These are phyloP conservation scores for Fopius arisanus DNA, from an alignment of 1,140 invertebrate species.

Conservation along the genomic window DNA sequence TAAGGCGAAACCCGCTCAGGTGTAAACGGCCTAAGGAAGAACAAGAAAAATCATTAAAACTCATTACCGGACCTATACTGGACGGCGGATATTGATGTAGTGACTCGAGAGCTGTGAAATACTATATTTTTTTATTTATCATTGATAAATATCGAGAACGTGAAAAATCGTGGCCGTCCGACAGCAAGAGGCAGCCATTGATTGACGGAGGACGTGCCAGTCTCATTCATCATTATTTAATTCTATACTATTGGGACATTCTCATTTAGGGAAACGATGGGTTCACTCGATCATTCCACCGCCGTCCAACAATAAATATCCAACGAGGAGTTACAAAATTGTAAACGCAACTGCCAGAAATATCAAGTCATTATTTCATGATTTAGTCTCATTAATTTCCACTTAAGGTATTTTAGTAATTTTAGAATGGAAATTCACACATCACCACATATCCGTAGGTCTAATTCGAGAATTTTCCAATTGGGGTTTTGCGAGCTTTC, in stretches of 20 bases:
- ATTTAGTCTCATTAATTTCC: not conserved
- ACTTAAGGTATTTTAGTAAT: not conserved
- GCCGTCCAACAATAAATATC: not conserved
- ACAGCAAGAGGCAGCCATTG: slow-evolving; percentile 12
- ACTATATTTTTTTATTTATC: slow-evolving; percentile 18
- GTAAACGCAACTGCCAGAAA: not conserved
- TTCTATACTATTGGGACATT: not conserved
- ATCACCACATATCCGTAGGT: not conserved
- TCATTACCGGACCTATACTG: not conserved
- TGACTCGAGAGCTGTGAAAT: not conserved
- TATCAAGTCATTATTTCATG: not conserved
- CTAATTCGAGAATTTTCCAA: no score
- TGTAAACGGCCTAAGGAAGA: slow-evolving; percentile 61
- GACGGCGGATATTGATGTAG: not conserved
- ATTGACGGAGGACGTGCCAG: slow-evolving; percentile 28
- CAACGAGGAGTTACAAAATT: not conserved
- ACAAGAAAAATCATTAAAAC: slow-evolving; percentile 4
- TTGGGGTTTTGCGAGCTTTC: no score
- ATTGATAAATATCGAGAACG: not conserved
- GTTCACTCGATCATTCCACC: not conserved
- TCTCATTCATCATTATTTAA: not conserved
- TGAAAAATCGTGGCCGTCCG: not conserved
- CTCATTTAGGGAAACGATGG: not conserved
- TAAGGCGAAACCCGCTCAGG: slow-evolving; percentile 72
- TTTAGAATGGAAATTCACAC: not conserved